Base-by-base conservation (phyloP, 2,797 vertebrate genomes). In the Danio tinwini region DNA sequence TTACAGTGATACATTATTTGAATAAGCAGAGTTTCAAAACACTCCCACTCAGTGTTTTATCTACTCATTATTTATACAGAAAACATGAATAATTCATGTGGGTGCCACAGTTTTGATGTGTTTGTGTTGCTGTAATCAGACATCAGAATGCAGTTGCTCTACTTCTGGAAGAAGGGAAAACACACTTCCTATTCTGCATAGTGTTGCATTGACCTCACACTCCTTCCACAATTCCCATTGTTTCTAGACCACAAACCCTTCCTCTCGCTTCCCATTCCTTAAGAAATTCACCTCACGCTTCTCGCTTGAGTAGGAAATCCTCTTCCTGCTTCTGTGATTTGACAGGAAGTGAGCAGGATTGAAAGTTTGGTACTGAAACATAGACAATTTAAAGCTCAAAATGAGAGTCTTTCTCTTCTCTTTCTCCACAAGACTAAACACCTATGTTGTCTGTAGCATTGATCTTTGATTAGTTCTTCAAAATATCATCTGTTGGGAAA, bases 231-330 rank as follows among this genome's bases (percentile, higher is more conserved):
- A 58, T 59, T 29, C 61, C n/a, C 21, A 79, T 85, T 84, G 78
- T 87, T 83, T 65, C 42, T 11, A 42, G 21, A 49, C 42, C 19
- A 59, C 7, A 19, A 5, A 12, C 44, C 68, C 47, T 70, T 72
- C 65, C 56, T 63, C 62, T 59, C 37, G 45, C 21, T 21, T 69
- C 13, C 12, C 49, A 63, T 53, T 42, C 74, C 55, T 71, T 69
- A 73, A 71, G 55, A 67, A 81, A 44, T 6, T 29, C n/a, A 17
- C 9, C 11, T 29, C 21, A 44, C 8, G 45, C 52, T 42, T 69
- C 45, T 80, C 6, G 5, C 44, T 63, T 7, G 5, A 37, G 7
- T 37, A 80, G 82, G 75, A 86, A 83, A 81, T 81, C 78, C 83
- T 76, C 47, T 86, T 83, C 81, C 85, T 70, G 39, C 21, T 13